phyloP scores from a whole-genome alignment of 2,888 invertebrate species.

The Xiphydria camelus region DNA sequence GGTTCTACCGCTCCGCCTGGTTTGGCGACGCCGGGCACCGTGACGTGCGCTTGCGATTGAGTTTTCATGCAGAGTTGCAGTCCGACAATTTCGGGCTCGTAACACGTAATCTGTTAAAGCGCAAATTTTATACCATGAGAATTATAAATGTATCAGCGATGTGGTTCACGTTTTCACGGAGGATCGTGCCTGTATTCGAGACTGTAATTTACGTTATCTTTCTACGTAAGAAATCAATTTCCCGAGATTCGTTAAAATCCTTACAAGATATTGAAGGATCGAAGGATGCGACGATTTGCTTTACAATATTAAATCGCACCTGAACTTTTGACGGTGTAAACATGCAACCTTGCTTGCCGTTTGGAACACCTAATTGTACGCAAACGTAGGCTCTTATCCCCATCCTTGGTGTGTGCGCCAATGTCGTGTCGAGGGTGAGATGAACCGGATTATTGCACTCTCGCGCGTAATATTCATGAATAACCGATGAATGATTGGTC shows the following conservation, averaged over 20 bases:
- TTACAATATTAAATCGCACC: conserved; percentile 37
- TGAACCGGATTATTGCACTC: conserved; percentile 95
- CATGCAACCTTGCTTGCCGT: conserved; percentile 91
- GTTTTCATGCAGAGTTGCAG: conserved; percentile 85
- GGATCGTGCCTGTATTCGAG: too few species aligned
- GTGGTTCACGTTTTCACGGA: too few species aligned
- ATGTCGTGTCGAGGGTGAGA: conserved; percentile 91
- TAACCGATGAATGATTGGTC: conserved; percentile 94
- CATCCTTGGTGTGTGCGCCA: conserved; percentile 82
- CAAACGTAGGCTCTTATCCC: conserved; percentile 93
- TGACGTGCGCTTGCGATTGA: conserved; percentile 49
- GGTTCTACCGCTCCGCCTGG: conserved; percentile 69
- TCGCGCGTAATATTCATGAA: conserved; percentile 95
- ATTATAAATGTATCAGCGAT: too few species aligned
- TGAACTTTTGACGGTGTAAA: conserved; percentile 94
- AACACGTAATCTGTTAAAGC: conserved; percentile 68
- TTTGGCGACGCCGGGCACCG: conserved; percentile 58
- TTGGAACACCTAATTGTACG: conserved; percentile 91
- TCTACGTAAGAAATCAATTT: too few species aligned
- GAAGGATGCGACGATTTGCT: not conserved
- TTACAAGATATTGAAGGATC: conserved; percentile 10
- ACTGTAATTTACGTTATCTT: too few species aligned
- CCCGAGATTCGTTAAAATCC: too few species aligned
- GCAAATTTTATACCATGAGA: too few species aligned
- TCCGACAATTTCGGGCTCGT: conserved; percentile 89